Conservation (phyloP, 2,797 vertebrate genomes). For the Galaxias olidus region DNA sequence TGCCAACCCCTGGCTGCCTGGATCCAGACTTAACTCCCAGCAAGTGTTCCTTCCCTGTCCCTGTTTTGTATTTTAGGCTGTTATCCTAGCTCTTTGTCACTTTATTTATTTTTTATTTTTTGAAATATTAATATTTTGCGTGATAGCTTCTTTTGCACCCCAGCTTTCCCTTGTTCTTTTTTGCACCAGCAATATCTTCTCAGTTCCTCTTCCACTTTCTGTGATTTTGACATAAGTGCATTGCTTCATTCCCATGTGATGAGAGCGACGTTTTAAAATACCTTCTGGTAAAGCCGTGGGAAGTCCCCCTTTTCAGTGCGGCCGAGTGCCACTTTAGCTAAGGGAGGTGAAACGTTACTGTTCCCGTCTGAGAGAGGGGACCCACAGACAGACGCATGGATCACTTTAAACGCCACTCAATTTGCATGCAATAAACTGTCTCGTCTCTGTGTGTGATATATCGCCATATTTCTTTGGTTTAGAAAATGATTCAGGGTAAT, state of each 20-base stretch:
- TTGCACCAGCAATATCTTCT: slow-evolving; percentile 26
- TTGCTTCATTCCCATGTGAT: slow-evolving; percentile 28
- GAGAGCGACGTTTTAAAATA: slow-evolving; percentile 40
- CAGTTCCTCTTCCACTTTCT: slow-evolving; percentile 35
- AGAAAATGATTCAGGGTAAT: slow-evolving; percentile 50
- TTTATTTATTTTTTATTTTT: too few species aligned
- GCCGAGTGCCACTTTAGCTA: neutral
- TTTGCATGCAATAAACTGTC: slow-evolving; percentile 34
- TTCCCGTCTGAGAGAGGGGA: too few species aligned
- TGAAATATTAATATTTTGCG: neutral
- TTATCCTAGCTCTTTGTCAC: too few species aligned
- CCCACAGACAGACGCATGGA: too few species aligned
- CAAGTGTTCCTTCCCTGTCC: slow-evolving; percentile 30
- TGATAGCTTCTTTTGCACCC: neutral
- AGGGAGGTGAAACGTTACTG: too few species aligned
- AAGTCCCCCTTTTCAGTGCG: slow-evolving; percentile 17
- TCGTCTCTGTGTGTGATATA: slow-evolving; percentile 36
- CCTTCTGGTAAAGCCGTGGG: slow-evolving; percentile 16
- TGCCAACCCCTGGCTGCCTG: slow-evolving; percentile 46
- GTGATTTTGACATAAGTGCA: slow-evolving; percentile 33
- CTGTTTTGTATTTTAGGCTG: neutral
- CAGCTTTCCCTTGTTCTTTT: slow-evolving; percentile 9
- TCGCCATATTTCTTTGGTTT: slow-evolving; percentile 26
- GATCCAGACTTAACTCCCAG: slow-evolving; percentile 45
- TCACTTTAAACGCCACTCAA: too few species aligned